Percentiles rank a stretch among this genome's conserved stretches.
Evolutionary conservation across 2,113 vertebrate genomes (phyloP).

Genomic region (Noctilio leporinus): DNA sequence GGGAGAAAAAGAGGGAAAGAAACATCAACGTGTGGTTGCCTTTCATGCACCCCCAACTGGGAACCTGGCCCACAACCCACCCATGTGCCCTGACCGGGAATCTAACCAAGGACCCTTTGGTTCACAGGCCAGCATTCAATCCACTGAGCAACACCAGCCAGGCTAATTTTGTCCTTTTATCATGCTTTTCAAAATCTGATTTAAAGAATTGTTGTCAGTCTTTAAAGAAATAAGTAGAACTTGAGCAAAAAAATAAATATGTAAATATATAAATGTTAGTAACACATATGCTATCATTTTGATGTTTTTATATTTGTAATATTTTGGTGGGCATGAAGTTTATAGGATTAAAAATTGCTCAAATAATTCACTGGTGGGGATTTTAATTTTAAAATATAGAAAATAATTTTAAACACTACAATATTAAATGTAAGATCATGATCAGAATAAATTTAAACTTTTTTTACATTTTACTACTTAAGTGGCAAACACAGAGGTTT

Average conservation of each 20-base stretch:
- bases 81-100: too few species aligned
- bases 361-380: not conserved
- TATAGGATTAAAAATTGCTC: not conserved
- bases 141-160: too few species aligned
- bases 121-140: too few species aligned
- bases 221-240: not conserved
- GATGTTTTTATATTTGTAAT: not conserved
- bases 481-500: not conserved
- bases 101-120: too few species aligned
- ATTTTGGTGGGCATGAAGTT: not conserved
- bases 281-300: not conserved
- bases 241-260: not conserved
- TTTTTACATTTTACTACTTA: not conserved
- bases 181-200: not conserved
- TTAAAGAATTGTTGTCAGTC: not conserved
- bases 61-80: too few species aligned
- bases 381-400: not conserved
- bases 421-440: not conserved
- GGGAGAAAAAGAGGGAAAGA: too few species aligned
- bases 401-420: not conserved
- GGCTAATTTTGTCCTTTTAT: not conserved
- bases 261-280: not conserved
- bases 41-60: too few species aligned
- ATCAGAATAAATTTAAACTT: not conserved
- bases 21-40: too few species aligned